Base-by-base conservation (phyloP, 2,888 invertebrate genomes). In the Idaea straminata region DNA sequence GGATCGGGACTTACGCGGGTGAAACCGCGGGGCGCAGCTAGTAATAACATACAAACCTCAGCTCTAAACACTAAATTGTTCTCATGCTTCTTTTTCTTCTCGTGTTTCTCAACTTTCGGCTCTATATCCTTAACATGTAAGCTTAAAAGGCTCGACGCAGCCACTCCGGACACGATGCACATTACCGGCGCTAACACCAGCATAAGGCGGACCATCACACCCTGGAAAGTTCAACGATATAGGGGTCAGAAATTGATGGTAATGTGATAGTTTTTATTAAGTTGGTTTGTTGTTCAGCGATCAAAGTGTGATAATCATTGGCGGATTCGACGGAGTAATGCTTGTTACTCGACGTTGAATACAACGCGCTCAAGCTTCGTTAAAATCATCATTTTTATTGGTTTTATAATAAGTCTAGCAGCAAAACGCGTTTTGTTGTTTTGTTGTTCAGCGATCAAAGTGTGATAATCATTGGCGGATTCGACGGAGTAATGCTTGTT, bases 191-290 rank as follows among this genome's bases (percentile, higher is more conserved):
- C 99, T 70, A 99, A 93, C 0, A 99, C 99, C 82, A 99, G 92
- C 99, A 99, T 99, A 62, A 99, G 93, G 90, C 99, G 98, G 35
- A 99, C 99, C 99, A 99, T 99, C 61, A 99, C 99, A 72, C 99
- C 99, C 98, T 98, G 85, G 16, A 82, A 47, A 64, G 13, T n/a
- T 47, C 1, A 64, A 10, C 7, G 0, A 35, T 4, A 62, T 35
- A 35, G 35, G 57, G 73, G 68, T 81, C 65, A 76, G 38, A 3
- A 15, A 72, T 72, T 68, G 68, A 7, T 72, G 68, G 69, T 47
- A 34, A 7, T 6, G 38, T 4, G 15, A n/a, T 1, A 13, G 4
- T 5, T 61, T 25, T 6, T 15, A 6, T 34, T 25, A 2, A 3
- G 5, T 15, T 59, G 38, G 57, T 25, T 25, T 62, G 65, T 68